These are phyloP conservation scores for Galaxias olidus DNA, from an alignment of 2,797 vertebrate species.

Conservation along the genomic window DNA sequence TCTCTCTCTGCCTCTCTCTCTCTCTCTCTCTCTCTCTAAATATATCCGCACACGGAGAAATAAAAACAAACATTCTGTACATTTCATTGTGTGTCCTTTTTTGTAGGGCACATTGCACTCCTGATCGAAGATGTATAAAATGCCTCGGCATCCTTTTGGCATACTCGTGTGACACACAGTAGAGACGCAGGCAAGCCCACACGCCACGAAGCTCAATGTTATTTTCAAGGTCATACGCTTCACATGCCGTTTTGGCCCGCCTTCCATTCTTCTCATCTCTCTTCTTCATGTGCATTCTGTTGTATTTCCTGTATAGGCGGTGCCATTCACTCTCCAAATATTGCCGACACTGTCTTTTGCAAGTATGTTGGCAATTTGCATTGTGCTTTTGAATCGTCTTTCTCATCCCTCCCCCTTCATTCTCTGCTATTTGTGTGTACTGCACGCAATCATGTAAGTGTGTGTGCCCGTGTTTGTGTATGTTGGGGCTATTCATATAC, in stretches of 20 bases:
- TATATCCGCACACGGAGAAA: neutral
- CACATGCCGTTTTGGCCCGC: neutral
- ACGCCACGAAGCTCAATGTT: neutral
- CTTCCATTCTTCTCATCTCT: neutral
- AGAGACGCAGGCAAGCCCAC: neutral
- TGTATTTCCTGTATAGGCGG: neutral
- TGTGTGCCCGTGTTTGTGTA: neutral
- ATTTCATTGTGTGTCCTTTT: too few species aligned
- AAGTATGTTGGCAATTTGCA: neutral
- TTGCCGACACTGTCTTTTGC: neutral
- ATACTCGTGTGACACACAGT: too few species aligned
- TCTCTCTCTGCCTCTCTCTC: too few species aligned
- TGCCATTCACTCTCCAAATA: neutral
- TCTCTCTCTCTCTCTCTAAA: neutral
- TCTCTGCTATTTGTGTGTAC: neutral
- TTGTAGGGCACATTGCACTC: too few species aligned
- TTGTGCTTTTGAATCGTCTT: neutral
- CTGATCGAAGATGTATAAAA: too few species aligned
- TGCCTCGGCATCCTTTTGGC: too few species aligned
- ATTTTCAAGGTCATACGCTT: neutral
- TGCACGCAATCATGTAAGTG: neutral
- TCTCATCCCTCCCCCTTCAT: neutral
- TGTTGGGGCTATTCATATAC: neutral
- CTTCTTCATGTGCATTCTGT: neutral
- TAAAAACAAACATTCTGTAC: neutral